Conservation (phyloP, 1,140 invertebrate species). For the Chironomus striatipennis region DNA sequence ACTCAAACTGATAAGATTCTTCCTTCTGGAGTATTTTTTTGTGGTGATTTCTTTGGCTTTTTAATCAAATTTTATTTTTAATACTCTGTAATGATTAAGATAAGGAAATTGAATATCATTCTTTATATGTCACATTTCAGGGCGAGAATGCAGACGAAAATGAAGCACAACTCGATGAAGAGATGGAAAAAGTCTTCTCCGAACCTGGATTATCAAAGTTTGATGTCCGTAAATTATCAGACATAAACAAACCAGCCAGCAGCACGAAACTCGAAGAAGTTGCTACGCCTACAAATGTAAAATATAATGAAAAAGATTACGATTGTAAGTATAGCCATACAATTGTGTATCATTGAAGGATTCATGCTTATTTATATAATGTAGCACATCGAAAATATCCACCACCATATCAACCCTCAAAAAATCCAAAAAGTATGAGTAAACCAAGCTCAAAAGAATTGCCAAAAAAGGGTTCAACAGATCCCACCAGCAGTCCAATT, state of each 20-base stretch:
- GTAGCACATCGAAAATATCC: slow-evolving; percentile 16
- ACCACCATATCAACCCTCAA: slow-evolving; percentile 28
- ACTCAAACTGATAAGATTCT: too few relatives aligned
- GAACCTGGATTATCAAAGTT: slow-evolving; percentile 36
- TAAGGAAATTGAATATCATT: too few relatives aligned
- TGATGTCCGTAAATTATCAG: slow-evolving; percentile 47
- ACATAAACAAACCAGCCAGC: slow-evolving; percentile 50
- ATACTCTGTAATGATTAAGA: too few relatives aligned
- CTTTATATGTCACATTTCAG: neutral
- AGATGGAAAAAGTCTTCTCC: slow-evolving; percentile 70
- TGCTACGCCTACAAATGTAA: slow-evolving; percentile 29
- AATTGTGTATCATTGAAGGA: neutral
- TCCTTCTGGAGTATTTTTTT: too few relatives aligned
- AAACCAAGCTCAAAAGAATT: neutral
- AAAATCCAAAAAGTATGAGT: slow-evolving; percentile 24
- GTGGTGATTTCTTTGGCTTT: too few relatives aligned
- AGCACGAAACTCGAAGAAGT: slow-evolving; percentile 42
- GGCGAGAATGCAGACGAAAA: slow-evolving; percentile 50
- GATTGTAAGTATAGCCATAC: slow-evolving; percentile 41
- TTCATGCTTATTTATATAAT: neutral
- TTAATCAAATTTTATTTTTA: too few relatives aligned
- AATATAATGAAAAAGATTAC: slow-evolving; percentile 45
- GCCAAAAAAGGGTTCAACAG: neutral
- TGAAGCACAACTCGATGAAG: slow-evolving; percentile 61
- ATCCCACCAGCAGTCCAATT: neutral